These are phyloP conservation scores for Leptinotarsa rubiginosa DNA, from an alignment of 2,888 invertebrate species.

Conservation along the genomic window DNA sequence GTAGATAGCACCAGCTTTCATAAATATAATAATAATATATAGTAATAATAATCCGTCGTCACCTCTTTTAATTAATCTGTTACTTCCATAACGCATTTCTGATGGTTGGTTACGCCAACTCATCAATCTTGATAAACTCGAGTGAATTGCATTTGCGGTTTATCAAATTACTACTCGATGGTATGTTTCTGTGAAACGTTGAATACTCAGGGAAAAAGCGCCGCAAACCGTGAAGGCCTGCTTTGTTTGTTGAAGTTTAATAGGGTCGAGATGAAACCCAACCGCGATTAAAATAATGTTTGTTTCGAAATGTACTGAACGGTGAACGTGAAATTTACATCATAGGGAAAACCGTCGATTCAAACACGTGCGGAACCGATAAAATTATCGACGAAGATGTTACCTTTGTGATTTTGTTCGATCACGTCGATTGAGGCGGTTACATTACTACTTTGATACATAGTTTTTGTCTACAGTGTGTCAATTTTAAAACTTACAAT, in stretches of 20 bases:
- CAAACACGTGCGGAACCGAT: neutral
- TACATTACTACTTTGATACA: too few relatives aligned
- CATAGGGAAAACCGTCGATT: constrained; percentile 2
- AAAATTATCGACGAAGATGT: neutral
- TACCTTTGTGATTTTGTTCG: too few relatives aligned
- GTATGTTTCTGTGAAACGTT: neutral
- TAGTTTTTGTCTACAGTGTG: too few relatives aligned
- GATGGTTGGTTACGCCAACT: too few relatives aligned
- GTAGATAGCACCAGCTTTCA: too few relatives aligned
- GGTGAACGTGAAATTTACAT: neutral
- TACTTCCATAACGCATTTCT: too few relatives aligned
- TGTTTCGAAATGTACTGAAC: neutral
- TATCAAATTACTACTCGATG: neutral
- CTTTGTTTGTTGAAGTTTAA: neutral
- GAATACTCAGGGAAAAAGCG: neutral
- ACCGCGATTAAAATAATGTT: neutral
- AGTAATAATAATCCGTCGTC: too few relatives aligned
- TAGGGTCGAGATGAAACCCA: constrained; percentile 7
- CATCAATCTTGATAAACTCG: too few relatives aligned
- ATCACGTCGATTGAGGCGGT: too few relatives aligned
- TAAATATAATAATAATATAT: too few relatives aligned
- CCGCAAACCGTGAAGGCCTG: neutral
- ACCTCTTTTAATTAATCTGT: too few relatives aligned
- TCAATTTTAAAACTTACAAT: too few relatives aligned
- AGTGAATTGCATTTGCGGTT: neutral